phyloP scores from a whole-genome alignment of 2,797 vertebrate genomes.

The Acestrorhynchus altus region DNA sequence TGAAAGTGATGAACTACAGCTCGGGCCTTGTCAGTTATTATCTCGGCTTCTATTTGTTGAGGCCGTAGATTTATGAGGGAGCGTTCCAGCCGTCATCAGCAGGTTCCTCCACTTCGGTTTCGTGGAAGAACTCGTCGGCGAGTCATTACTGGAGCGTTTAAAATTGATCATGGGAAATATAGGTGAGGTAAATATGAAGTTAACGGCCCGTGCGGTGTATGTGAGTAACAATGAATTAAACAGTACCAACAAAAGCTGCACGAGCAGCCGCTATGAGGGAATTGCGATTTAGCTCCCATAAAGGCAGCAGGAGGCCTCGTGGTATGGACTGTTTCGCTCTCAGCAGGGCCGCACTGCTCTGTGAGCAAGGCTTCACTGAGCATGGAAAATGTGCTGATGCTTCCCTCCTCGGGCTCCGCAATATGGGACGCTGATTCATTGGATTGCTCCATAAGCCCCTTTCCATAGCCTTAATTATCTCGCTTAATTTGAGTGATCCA shows the following conservation, averaged over 20 bases:
- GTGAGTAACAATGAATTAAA: neutral
- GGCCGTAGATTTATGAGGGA: constrained; percentile 36
- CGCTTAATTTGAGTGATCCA: constrained; percentile 51
- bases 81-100: constrained; percentile 5
- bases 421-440: constrained; percentile 39
- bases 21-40: constrained; percentile 36
- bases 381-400: constrained; percentile 6
- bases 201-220: neutral
- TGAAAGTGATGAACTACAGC: constrained; percentile 40
- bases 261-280: neutral
- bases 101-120: neutral
- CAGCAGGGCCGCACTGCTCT: constrained; percentile 1
- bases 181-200: neutral
- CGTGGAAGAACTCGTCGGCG: neutral
- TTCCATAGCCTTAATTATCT: constrained; percentile 47
- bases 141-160: neutral
- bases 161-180: neutral
- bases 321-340: neutral
- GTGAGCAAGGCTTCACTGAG: constrained; percentile 18
- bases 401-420: neutral
- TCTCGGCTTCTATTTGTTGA: constrained; percentile 20
- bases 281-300: neutral
- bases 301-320: neutral
- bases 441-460: constrained; percentile 4
- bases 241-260: neutral